Conservation (phyloP, 2,888 invertebrate species). For the Kuschelorhynchus macadamiae region DNA sequence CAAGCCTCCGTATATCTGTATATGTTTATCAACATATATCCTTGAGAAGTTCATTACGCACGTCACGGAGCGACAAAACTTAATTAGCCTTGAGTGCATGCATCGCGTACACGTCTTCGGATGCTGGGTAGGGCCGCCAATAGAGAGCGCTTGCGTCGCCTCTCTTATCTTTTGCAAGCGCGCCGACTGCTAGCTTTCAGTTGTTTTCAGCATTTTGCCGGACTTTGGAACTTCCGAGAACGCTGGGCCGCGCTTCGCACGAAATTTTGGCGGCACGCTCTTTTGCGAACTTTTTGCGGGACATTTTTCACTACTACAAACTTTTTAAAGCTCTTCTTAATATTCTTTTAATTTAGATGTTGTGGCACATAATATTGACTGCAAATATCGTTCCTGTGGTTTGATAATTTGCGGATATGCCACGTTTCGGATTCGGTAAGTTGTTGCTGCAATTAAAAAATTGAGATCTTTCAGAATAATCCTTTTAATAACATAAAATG, state of each 20-base stretch:
- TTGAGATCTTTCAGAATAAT: too few species aligned
- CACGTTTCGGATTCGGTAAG: too few species aligned
- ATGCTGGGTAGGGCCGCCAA: slow-evolving; percentile 42
- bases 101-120: slow-evolving; percentile 33
- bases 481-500: too few species aligned
- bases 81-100: slow-evolving; percentile 39
- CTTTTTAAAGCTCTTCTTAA: too few species aligned
- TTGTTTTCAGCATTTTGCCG: slow-evolving; percentile 43
- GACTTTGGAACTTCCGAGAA: slow-evolving; percentile 24
- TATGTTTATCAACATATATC: too few species aligned
- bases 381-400: too few species aligned
- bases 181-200: slow-evolving; percentile 46
- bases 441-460: too few species aligned
- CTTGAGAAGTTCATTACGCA: slow-evolving; percentile 33
- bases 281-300: slow-evolving; percentile 39
- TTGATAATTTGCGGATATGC: too few species aligned
- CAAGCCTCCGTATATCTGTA: too few species aligned
- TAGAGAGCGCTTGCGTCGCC: slow-evolving; percentile 42
- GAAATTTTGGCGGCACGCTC: slow-evolving; percentile 28
- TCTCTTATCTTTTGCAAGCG: slow-evolving; percentile 37
- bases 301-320: too few species aligned
- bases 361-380: too few species aligned
- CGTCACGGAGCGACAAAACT: slow-evolving; percentile 27
- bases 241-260: slow-evolving; percentile 21
- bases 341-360: too few species aligned